Conservation (phyloP, 2,888 invertebrate genomes). For the Dicycla oo region DNA sequence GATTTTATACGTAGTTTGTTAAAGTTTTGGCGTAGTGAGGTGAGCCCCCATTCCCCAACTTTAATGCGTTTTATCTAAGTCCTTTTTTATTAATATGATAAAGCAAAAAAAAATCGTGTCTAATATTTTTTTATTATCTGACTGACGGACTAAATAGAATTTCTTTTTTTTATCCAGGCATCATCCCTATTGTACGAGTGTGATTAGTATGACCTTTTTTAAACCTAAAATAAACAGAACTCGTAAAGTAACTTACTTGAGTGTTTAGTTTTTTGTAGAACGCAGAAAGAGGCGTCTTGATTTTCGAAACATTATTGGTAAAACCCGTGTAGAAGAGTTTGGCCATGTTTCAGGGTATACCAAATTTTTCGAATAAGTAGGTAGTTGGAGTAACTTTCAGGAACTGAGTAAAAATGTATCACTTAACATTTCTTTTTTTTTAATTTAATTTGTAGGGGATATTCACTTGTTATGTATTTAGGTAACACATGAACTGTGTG, state of each 20-base stretch:
- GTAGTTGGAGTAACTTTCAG: background rate
- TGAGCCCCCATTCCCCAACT: too few species aligned
- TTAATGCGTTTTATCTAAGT: too few species aligned
- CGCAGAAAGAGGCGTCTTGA: constrained; percentile 56
- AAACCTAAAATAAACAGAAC: background rate
- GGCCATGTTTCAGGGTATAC: constrained; percentile 68
- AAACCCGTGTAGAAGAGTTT: constrained; percentile 71
- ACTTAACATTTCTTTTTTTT: background rate
- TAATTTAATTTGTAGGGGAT: background rate
- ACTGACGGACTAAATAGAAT: too few species aligned
- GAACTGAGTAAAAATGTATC: background rate
- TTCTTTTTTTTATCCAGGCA: too few species aligned
- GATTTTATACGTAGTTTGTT: too few species aligned
- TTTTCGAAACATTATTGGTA: constrained; percentile 60
- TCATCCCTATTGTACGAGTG: too few species aligned
- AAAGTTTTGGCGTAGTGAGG: too few species aligned
- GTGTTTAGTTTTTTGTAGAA: constrained; percentile 69
- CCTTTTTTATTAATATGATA: too few species aligned
- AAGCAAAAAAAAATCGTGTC: too few species aligned
- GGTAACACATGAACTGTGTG: background rate
- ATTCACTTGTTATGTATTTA: constrained; percentile 6
- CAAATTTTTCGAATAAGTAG: background rate
- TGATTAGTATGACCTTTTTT: background rate
- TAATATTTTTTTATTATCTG: too few species aligned
- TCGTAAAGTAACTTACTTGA: constrained; percentile 67